Evolutionary conservation across 2,797 vertebrate genomes (phyloP), one percentile per base, ranked within the genome.

Genomic region (Buceros bicornis): DNA sequence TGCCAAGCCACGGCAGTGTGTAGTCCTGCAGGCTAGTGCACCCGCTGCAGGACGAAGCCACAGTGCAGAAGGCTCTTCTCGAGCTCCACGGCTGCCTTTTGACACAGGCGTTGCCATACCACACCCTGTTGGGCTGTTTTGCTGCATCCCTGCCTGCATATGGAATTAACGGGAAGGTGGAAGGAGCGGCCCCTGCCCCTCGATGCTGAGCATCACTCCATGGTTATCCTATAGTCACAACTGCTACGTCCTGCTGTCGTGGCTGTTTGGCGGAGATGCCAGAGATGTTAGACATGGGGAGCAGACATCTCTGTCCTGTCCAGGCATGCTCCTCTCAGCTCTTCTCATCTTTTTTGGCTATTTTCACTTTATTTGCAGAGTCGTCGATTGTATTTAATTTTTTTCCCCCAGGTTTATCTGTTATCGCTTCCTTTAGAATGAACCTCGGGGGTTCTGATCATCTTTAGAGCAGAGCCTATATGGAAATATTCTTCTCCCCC

Each of bases 401-500:
- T 56, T 60, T 10, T 58, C 22, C 47, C 1, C 29, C 73, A 74
- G 43, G 22, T 66, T 8, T 64, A 66, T 45, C 33, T 81, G 62
- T 66, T 64, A 53, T 53, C 14, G 3, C 9, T 87, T 86, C 78
- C 82, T 81, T 90, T 73, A 77, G 42, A 79, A 50, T 29, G 33
- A 92, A 50, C 20, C 40, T 29, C 15, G 12, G 50, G 14, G 24
- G 43, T 77, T 66, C 74, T 80, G 24, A 61, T 92, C 87, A 64
- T 53, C 89, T 90, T 89, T 80, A 57, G 70, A 90, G 21, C 24
- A 69, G 4, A 89, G 14, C 8, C 35, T 76, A 9, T 53, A 72
- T 77, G 80, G 90, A 92, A 95, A 72, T 43, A 22, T 66, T 47
- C 17, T 65, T 77, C 76, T 87, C 47, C 54, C 71, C 42, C 33